These are phyloP conservation scores for Hypothenemus hampei DNA, from an alignment of 1,140 invertebrate species.

Conservation along the genomic window DNA sequence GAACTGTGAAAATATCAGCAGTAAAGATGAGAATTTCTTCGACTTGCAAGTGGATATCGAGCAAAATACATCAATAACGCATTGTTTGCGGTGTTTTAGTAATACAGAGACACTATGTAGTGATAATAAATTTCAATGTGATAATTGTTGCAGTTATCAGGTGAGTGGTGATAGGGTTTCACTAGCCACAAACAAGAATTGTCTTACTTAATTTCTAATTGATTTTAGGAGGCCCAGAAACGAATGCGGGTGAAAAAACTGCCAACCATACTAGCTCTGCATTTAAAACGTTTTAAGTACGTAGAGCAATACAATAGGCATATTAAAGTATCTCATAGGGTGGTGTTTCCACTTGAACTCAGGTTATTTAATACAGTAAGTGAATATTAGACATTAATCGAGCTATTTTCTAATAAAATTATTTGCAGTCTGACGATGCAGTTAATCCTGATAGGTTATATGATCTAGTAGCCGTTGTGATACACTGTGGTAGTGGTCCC, in stretches of 20 bases:
- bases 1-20: conserved; percentile 99
- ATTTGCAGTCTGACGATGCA: conserved; percentile 86
- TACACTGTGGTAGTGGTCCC: conserved; percentile 98
- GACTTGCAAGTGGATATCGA: conserved; percentile 99
- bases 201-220: conserved; percentile 4
- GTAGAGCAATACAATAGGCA: conserved; percentile 98
- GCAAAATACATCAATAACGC: conserved; percentile 98
- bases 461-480: conserved; percentile 97
- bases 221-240: conserved; percentile 86
- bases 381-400: conserved; percentile 27
- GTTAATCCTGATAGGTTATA: conserved; percentile 96
- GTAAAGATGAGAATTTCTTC: conserved; percentile 99
- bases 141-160: conserved; percentile 72
- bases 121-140: conserved; percentile 99
- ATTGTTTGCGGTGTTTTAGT: conserved; percentile 95
- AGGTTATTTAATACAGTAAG: conserved; percentile 95
- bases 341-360: conserved; percentile 97
- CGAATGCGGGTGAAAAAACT: conserved; percentile 97
- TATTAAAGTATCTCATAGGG: conserved; percentile 97
- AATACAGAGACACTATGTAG: conserved; percentile 98
- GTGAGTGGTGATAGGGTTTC: conserved; percentile 7
- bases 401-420: conserved; percentile 17
- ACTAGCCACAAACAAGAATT: neutral
- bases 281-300: conserved; percentile 98
- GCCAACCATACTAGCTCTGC: conserved; percentile 94